phyloP scores from a whole-genome alignment of 2,797 vertebrate species.

The Crax fasciolata region DNA sequence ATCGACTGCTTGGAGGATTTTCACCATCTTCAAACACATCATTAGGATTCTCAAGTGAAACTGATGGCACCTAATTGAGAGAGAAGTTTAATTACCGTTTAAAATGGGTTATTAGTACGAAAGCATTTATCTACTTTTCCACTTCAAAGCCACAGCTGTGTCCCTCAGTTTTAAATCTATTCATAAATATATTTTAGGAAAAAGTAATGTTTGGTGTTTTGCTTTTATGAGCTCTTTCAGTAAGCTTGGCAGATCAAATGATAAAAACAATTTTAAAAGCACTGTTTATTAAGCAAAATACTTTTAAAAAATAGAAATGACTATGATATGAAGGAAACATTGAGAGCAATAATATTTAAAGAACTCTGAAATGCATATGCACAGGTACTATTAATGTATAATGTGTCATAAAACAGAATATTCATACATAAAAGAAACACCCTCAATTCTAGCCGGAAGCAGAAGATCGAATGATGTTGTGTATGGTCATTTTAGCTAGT shows the following conservation, averaged over 20 bases:
- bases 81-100: background rate
- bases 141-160: background rate
- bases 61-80: conserved; percentile 76
- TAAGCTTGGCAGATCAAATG: background rate
- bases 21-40: conserved; percentile 92
- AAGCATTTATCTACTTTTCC: background rate
- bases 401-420: background rate
- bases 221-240: background rate
- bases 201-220: background rate
- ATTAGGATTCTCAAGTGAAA: conserved; percentile 82
- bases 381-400: background rate
- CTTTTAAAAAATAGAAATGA: background rate
- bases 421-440: background rate
- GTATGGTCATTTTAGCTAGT: background rate
- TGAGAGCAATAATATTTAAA: background rate
- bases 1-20: conserved; percentile 85
- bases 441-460: background rate
- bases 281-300: background rate
- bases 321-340: background rate
- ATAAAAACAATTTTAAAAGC: background rate
- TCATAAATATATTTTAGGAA: background rate
- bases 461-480: background rate
- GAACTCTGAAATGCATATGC: background rate
- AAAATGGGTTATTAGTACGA: background rate
- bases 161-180: background rate